Conservation (phyloP, 2,888 invertebrate genomes). For the Seladonia tumulorum region DNA sequence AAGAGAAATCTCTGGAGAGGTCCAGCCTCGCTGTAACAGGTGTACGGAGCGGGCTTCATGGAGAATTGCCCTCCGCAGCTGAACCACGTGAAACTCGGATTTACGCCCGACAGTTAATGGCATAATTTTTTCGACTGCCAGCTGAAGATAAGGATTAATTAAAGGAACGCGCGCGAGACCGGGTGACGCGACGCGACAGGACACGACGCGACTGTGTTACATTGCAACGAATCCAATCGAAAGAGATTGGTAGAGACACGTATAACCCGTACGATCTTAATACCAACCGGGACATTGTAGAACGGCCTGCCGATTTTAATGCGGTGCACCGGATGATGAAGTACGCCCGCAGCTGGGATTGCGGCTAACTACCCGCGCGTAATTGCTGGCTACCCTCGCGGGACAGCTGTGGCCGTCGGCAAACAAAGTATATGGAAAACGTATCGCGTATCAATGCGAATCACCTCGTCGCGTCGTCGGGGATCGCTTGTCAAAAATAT, state of each 20-base stretch:
- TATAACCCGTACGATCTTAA: not conserved
- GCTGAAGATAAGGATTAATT: slow-evolving; percentile 54
- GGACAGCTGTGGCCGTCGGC: slow-evolving; percentile 32
- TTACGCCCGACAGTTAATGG: slow-evolving; percentile 57
- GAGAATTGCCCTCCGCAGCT: slow-evolving; percentile 51
- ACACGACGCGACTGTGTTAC: not conserved
- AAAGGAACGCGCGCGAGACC: not conserved
- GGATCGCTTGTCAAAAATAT: not conserved
- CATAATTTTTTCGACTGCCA: slow-evolving; percentile 47
- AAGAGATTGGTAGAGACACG: not conserved
- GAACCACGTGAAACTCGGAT: slow-evolving; percentile 42
- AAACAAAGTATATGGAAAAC: not conserved
- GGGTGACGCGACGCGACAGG: not conserved
- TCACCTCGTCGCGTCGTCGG: not conserved
- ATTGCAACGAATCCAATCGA: not conserved
- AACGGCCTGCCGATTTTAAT: not conserved
- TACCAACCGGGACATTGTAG: not conserved
- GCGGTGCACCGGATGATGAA: not conserved
- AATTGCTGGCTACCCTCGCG: slow-evolving; percentile 16
- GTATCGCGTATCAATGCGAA: not conserved
- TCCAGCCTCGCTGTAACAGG: slow-evolving; percentile 65
- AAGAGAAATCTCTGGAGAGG: slow-evolving; percentile 42
- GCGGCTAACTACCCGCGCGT: not conserved
- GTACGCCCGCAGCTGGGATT: not conserved
- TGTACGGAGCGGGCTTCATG: slow-evolving; percentile 54